Evolutionary conservation across 2,797 vertebrate genomes (phyloP), one percentile per base, ranked within the genome.

Genomic region (Acanthis flammea): DNA sequence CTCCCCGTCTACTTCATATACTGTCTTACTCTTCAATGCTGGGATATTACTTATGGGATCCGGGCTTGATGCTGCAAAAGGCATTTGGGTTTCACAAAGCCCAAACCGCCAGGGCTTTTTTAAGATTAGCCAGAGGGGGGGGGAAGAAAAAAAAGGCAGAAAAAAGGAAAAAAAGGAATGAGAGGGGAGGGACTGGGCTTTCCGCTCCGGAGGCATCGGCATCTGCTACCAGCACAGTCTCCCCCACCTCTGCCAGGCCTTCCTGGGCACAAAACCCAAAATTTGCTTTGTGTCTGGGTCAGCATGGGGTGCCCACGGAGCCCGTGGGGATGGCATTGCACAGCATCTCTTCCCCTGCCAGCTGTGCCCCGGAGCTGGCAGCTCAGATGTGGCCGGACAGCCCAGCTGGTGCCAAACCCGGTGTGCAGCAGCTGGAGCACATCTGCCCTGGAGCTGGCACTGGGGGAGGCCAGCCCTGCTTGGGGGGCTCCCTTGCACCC

Each of bases 1-100:
- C 97, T 97, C 98, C 97, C 97, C 37, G 68, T 96, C 97, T 93
- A 86, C 97, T 95, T 93, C 97, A 93, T 92, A 94, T 94, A 85
- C 89, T 63, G 94, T 86, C 94, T 96, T 81, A 92, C 82, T 94
- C 90, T 86, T 48, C 6, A 41, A 7, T 8, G 28, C 98, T 97
- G 98, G 68, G 91, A 96, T 92, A 96, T 97, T 90, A 96, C 95
- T 97, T 96, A 97, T 57, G 94, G 95, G 85, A 94, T 81, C 94
- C 33, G 6, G 35, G 72, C 91, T 76, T 86, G 92, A 95, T 39
- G 70, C 96, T 91, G 86, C 68, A 70, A 95, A 96, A 97, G 65
- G 96, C 95, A 96, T 94, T 94, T 93, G 35, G 88, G 86, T 73
- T 81, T 91, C 79, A 67, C 8, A 11, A 33, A 39, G 85, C 89